phyloP scores from a whole-genome alignment of 2,797 vertebrate species.

The Loris lydekkerianus region DNA sequence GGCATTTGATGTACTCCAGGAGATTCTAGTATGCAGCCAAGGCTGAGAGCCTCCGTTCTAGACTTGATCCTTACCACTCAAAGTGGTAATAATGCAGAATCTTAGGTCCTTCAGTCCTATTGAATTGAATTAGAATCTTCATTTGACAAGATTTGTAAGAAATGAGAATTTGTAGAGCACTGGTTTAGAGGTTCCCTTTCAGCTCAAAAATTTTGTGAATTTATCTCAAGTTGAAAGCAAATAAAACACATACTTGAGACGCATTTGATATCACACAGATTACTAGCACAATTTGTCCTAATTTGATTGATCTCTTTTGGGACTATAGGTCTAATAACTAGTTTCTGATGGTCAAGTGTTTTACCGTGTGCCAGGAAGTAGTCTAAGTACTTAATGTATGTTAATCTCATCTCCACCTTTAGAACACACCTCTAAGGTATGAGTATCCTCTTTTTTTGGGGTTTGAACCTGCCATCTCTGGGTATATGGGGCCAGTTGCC shows the following conservation, averaged over 20 bases:
- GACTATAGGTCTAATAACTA: not conserved
- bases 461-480: too few species aligned
- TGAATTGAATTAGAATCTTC: not conserved
- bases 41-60: not conserved
- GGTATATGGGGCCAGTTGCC: too few species aligned
- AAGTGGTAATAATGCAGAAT: not conserved
- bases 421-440: not conserved
- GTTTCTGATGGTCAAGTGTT: not conserved
- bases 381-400: not conserved
- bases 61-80: not conserved
- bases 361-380: not conserved
- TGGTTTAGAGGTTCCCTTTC: not conserved
- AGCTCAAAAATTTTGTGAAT: not conserved
- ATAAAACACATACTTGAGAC: not conserved
- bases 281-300: conserved; percentile 2
- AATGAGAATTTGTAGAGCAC: not conserved
- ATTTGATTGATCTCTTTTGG: conserved; percentile 12
- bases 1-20: not conserved
- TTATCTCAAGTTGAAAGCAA: conserved; percentile 54
- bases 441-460: not conserved
- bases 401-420: not conserved
- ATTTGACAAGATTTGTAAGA: not conserved
- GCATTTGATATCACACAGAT: not conserved
- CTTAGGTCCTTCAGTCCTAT: not conserved
- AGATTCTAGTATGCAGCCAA: not conserved